phyloP scores from a whole-genome alignment of 2,113 vertebrate species.

The Microtus pennsylvanicus region DNA sequence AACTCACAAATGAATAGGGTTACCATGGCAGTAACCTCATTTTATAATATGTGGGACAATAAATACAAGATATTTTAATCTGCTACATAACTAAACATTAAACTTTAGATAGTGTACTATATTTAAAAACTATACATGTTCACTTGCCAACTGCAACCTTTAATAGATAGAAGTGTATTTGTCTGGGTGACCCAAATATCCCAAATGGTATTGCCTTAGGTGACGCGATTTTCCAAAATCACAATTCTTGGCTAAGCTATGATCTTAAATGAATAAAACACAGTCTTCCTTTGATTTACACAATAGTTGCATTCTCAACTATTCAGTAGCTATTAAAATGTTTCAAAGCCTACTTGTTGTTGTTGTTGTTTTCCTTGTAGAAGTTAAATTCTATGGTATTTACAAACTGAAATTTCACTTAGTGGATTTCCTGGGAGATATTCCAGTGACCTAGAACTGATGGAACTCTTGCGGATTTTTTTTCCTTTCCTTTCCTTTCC shows the following conservation, averaged over 20 bases:
- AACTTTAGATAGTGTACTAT: not conserved
- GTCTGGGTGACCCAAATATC: not conserved
- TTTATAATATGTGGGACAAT: not conserved
- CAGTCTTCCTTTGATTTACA: not conserved
- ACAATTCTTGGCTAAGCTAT: not conserved
- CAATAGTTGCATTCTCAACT: not conserved
- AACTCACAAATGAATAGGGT: not conserved
- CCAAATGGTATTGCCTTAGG: not conserved
- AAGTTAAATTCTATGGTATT: not conserved
- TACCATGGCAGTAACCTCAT: not conserved
- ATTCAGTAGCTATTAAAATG: not conserved
- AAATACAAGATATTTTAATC: not conserved
- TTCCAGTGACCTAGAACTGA: not conserved
- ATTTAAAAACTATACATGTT: not conserved
- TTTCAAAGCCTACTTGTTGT: not conserved
- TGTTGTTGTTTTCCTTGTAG: not conserved
- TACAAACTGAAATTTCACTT: not conserved
- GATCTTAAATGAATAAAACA: not conserved
- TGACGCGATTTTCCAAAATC: not conserved
- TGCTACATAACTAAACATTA: not conserved
- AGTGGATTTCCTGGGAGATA: not conserved
- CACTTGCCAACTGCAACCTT: not conserved
- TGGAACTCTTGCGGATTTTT: not conserved
- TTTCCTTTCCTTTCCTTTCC: no score
- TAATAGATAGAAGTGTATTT: not conserved